Evolutionary conservation across 2,113 vertebrate species (phyloP).

Genomic region (Poeciliopsis occidentalis): DNA sequence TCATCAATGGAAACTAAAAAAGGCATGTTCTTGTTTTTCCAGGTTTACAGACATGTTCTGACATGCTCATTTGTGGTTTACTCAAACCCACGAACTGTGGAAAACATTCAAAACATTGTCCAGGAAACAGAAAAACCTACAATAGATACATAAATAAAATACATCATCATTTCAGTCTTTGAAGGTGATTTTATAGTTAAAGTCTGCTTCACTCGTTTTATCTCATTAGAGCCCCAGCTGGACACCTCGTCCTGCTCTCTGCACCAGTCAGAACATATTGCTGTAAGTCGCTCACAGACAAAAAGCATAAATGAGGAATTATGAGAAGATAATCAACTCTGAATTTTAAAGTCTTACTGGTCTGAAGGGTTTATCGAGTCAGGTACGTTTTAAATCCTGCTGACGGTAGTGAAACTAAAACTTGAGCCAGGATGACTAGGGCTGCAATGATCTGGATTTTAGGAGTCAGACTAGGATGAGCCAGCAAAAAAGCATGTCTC

Average conservation of each 20-base stretch:
- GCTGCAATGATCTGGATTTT: neutral
- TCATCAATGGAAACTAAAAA: neutral
- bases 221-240: conserved; percentile 18
- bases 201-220: neutral
- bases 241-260: conserved; percentile 2
- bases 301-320: neutral
- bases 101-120: conserved; percentile 1
- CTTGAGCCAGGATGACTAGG: neutral
- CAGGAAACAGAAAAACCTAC: neutral
- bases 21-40: neutral
- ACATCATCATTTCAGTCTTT: neutral
- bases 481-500: neutral
- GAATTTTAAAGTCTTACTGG: conserved; percentile 5
- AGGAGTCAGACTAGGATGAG: neutral
- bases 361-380: conserved; percentile 3
- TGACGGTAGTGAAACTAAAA: conserved; percentile 1
- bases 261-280: neutral
- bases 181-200: neutral
- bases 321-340: conserved; percentile 11
- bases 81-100: neutral
- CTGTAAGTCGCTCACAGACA: neutral
- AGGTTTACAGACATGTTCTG: conserved; percentile 3
- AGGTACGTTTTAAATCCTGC: neutral
- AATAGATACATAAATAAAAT: neutral
- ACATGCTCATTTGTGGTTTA: neutral